These are phyloP conservation scores for Pocillopora meandrina DNA, from an alignment of 92 coral and sea anemone genomes.

Conservation along the genomic window DNA sequence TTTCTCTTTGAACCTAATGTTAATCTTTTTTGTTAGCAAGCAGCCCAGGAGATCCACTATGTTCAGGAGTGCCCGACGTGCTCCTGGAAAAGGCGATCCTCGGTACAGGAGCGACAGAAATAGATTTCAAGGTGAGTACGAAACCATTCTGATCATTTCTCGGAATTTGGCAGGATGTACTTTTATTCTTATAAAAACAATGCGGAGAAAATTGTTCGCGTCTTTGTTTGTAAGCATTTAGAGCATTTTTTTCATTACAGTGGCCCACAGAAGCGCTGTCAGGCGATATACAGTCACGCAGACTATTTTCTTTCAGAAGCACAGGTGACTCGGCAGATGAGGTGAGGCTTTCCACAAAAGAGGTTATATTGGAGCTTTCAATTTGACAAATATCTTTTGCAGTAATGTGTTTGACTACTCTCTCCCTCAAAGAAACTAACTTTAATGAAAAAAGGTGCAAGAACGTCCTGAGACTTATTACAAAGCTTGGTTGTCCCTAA, in stretches of 20 bases:
- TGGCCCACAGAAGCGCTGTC: slow-evolving; percentile 73
- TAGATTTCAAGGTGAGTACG: slow-evolving; percentile 76
- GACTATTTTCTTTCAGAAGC: slow-evolving; percentile 70
- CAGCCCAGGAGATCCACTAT: slow-evolving; percentile 78
- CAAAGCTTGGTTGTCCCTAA: no score
- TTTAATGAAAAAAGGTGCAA: no score
- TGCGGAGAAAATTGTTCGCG: not conserved
- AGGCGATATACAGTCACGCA: slow-evolving; percentile 67
- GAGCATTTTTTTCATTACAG: slow-evolving; percentile 19
- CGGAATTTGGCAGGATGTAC: not conserved
- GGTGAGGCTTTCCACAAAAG: slow-evolving; percentile 38
- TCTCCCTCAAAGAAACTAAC: no score
- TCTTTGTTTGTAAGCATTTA: not conserved
- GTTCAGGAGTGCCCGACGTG: slow-evolving; percentile 87
- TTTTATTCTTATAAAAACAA: not conserved
- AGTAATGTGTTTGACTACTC: no score
- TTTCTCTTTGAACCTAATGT: not conserved
- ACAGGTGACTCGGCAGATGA: slow-evolving; percentile 78
- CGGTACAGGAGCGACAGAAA: slow-evolving; percentile 78
- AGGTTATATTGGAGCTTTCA: no score
- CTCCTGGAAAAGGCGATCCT: slow-evolving; percentile 86
- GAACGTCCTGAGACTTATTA: no score
- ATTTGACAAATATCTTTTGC: no score
- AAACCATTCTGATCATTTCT: not conserved
- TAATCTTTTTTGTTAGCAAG: slow-evolving; percentile 51